Evolutionary conservation across 2,888 invertebrate species (phyloP).

Genomic region (Stenichneumon culpator): DNA sequence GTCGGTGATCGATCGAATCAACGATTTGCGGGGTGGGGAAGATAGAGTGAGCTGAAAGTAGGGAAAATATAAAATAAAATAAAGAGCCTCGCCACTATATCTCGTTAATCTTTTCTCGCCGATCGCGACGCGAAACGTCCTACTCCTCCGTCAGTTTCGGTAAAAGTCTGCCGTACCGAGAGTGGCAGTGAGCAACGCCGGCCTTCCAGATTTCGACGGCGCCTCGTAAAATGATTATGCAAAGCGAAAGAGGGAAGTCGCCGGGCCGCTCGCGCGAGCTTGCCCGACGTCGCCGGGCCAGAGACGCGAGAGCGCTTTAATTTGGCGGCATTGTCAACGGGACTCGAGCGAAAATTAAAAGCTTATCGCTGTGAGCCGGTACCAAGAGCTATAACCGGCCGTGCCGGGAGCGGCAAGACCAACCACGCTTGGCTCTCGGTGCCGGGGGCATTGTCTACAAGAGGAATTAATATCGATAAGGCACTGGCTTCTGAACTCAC

Average conservation of each 20-base stretch:
- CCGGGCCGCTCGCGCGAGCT: not conserved
- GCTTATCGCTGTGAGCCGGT: slow-evolving; percentile 77
- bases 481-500: slow-evolving; percentile 42
- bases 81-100: not conserved
- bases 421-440: slow-evolving; percentile 49
- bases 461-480: slow-evolving; percentile 78
- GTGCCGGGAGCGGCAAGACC: slow-evolving; percentile 40
- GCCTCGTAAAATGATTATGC: slow-evolving; percentile 78
- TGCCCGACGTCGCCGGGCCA: slow-evolving; percentile 20
- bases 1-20: slow-evolving; percentile 26
- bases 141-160: not conserved
- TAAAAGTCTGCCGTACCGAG: not conserved
- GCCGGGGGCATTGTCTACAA: slow-evolving; percentile 74
- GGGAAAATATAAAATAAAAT: not conserved
- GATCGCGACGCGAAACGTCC: slow-evolving; percentile 8
- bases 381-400: slow-evolving; percentile 44
- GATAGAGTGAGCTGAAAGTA: not conserved
- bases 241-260: slow-evolving; percentile 66
- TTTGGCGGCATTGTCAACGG: slow-evolving; percentile 78
- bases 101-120: slow-evolving; percentile 30
- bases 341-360: slow-evolving; percentile 78
- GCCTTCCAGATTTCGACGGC: slow-evolving; percentile 37
- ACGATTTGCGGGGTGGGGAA: slow-evolving; percentile 9
- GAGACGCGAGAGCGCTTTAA: slow-evolving; percentile 71
- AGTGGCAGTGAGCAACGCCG: slow-evolving; percentile 15